These are phyloP conservation scores for Elgaria multicarinata DNA, from an alignment of 2,113 vertebrate genomes.

Conservation along the genomic window DNA sequence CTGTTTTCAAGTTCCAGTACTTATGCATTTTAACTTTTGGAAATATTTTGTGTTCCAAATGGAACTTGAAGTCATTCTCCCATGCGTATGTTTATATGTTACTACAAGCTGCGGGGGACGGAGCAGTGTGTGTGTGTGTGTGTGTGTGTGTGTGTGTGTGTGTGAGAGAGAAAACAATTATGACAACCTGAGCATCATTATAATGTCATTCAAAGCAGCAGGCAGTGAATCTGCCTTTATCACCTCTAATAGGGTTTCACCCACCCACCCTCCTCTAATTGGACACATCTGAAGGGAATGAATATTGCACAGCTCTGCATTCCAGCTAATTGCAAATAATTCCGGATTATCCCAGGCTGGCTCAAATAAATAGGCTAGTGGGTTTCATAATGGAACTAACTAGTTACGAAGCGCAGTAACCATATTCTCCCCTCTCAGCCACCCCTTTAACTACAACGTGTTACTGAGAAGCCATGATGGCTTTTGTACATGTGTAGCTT, in stretches of 20 bases:
- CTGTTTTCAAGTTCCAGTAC: slow-evolving; percentile 64
- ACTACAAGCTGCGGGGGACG: slow-evolving; percentile 50
- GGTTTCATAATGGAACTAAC: slow-evolving; percentile 16
- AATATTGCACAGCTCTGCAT: slow-evolving; percentile 19
- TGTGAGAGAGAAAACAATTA: slow-evolving; percentile 39
- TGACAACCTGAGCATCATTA: slow-evolving; percentile 27
- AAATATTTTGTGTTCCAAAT: slow-evolving; percentile 58
- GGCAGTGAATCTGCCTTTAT: background rate
- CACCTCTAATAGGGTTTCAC: background rate
- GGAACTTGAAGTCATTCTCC: slow-evolving; percentile 49
- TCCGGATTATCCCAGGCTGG: slow-evolving; percentile 30
- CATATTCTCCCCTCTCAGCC: background rate
- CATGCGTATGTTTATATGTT: slow-evolving; percentile 55
- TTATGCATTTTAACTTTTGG: slow-evolving; percentile 59
- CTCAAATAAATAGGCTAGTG: slow-evolving; percentile 28
- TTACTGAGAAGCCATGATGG: background rate
- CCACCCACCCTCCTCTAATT: slow-evolving; percentile 7
- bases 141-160: too few species aligned
- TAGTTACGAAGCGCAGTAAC: background rate
- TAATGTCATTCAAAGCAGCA: slow-evolving; percentile 28
- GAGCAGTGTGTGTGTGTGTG: too few species aligned
- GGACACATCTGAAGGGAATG: background rate
- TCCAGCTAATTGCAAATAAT: slow-evolving; percentile 34
- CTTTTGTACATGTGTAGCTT: background rate
- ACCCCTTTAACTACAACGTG: background rate